phyloP scores from a whole-genome alignment of 2,113 vertebrate species.

The Vanacampus margaritifer region DNA sequence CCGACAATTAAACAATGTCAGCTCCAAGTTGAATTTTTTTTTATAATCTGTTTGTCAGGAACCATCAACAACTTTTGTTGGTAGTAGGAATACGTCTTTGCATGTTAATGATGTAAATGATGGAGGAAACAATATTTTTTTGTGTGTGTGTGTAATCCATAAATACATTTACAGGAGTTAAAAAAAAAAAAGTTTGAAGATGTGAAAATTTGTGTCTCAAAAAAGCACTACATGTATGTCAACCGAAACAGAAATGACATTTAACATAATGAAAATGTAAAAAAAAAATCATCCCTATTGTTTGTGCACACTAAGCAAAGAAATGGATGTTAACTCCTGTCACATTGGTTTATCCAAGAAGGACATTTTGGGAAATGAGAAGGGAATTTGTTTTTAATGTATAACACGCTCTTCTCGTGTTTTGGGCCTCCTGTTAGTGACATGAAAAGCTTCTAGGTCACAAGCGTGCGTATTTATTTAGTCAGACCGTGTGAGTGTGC shows the following conservation, averaged over 20 bases:
- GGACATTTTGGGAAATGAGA: neutral
- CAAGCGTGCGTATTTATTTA: constrained; percentile 30
- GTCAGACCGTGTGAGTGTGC: constrained; percentile 27
- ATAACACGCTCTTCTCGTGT: neutral
- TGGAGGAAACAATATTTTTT: neutral
- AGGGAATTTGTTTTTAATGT: neutral
- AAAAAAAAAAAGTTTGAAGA: too few species aligned
- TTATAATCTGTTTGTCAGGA: neutral
- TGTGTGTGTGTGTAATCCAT: neutral
- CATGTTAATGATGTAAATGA: neutral
- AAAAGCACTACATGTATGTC: neutral
- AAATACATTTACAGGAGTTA: too few species aligned
- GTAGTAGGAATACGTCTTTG: neutral
- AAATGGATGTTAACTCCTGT: neutral
- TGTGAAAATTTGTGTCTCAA: too few species aligned
- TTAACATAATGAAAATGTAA: neutral
- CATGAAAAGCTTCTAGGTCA: constrained; percentile 8
- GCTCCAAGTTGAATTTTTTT: too few species aligned
- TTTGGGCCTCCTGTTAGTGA: constrained; percentile 16
- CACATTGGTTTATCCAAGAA: neutral
- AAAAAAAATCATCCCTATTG: too few species aligned
- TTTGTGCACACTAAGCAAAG: neutral
- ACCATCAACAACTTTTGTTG: neutral
- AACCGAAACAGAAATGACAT: neutral
- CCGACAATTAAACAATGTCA: neutral